Evolutionary conservation across 2,888 invertebrate genomes (phyloP).

Genomic region (Ochropacha duplaris): DNA sequence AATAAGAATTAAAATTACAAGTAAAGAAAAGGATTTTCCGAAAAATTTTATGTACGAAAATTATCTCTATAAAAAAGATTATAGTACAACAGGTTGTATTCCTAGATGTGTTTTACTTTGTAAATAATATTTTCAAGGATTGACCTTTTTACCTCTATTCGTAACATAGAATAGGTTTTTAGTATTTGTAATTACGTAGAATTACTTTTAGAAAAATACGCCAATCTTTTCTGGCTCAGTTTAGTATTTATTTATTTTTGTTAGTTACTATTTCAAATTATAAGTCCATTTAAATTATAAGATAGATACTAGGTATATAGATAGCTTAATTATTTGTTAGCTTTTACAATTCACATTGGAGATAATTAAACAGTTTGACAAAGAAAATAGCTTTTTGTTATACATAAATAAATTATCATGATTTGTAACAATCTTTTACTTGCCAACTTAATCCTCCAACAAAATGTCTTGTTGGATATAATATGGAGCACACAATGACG

Average conservation of each 20-base stretch:
- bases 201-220: no score
- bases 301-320: neutral
- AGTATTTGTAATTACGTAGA: no score
- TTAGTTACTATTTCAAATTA: neutral
- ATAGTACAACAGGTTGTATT: no score
- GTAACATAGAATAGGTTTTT: no score
- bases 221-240: no score
- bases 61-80: no score
- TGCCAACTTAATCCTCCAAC: neutral
- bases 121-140: no score
- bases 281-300: neutral
- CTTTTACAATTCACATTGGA: neutral
- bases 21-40: no score
- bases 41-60: no score
- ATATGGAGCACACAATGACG: neutral
- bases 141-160: no score
- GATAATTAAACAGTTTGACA: neutral
- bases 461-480: neutral
- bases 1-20: no score
- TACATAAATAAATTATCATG: neutral
- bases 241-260: neutral
- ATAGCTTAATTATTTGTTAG: neutral
- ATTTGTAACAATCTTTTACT: neutral
- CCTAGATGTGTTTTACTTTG: no score
- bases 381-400: neutral